Percentiles rank a stretch among this genome's conserved stretches.
phyloP scores from a whole-genome alignment of 2,797 vertebrate species.

The Trachops cirrhosus region DNA sequence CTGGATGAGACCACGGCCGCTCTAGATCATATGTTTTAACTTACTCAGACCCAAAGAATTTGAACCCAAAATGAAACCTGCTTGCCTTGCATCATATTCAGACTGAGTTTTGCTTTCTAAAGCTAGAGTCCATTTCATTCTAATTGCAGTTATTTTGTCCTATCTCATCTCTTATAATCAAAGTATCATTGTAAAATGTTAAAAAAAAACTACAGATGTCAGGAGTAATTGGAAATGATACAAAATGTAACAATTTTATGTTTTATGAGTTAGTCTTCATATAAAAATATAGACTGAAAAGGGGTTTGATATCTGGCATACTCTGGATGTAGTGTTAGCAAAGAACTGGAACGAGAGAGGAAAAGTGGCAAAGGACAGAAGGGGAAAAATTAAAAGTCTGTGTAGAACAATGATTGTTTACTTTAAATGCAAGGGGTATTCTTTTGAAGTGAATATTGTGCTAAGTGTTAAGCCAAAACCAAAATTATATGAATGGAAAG shows the following conservation, averaged over 20 bases:
- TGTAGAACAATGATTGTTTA: conserved; percentile 80
- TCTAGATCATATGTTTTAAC: conserved; percentile 40
- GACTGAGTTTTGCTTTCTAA: conserved; percentile 67
- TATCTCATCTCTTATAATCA: conserved; percentile 67
- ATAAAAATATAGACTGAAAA: conserved; percentile 69
- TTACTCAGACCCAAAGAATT: conserved; percentile 42
- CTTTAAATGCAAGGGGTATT: conserved; percentile 81
- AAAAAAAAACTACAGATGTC: conserved; percentile 67
- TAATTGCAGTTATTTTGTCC: conserved; percentile 67
- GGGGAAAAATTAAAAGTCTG: conserved; percentile 79
- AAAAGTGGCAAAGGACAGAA: conserved; percentile 72
- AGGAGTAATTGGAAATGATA: conserved; percentile 67
- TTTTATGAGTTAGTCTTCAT: conserved; percentile 57
- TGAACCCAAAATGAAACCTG: conserved; percentile 49
- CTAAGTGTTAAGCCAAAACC: conserved; percentile 89
- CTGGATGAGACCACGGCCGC: conserved; percentile 3
- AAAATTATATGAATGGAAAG: conserved; percentile 91
- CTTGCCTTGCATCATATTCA: conserved; percentile 44
- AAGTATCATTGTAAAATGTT: conserved; percentile 70
- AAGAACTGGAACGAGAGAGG: conserved; percentile 65
- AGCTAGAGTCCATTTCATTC: conserved; percentile 52
- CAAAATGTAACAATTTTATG: conserved; percentile 61
- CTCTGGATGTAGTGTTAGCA: conserved; percentile 51
- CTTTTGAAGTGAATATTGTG: conserved; percentile 87
- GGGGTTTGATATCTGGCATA: conserved; percentile 52